Evolutionary conservation across 2,888 invertebrate genomes (phyloP).

Genomic region (Thera britannica): DNA sequence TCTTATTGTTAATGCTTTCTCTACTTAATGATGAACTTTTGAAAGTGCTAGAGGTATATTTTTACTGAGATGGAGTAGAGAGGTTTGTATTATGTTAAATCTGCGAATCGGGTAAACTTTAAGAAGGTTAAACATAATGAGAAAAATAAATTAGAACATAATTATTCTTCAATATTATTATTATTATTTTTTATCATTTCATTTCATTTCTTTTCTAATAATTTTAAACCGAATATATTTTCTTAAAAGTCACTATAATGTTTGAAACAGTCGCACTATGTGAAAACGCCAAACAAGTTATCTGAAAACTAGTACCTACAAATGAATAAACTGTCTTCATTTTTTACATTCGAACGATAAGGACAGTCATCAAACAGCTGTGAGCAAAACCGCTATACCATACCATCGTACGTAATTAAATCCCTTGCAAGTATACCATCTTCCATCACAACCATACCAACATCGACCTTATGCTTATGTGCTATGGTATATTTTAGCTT

Average conservation of each 20-base stretch:
- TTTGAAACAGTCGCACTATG: neutral
- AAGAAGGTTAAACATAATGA: too few species aligned
- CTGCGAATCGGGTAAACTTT: too few species aligned
- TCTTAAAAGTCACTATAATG: too few species aligned
- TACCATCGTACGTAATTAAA: conserved; percentile 62
- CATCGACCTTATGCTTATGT: conserved; percentile 29
- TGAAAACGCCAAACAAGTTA: neutral
- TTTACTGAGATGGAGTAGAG: neutral
- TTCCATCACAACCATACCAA: conserved; percentile 21
- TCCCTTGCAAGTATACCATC: conserved; percentile 52
- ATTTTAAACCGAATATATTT: too few species aligned
- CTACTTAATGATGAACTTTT: neutral
- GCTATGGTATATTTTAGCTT: conserved; percentile 2
- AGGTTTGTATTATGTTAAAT: neutral
- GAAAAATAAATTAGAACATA: too few species aligned
- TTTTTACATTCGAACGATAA: conserved; percentile 37
- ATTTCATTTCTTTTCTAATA: too few species aligned
- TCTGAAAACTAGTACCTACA: neutral
- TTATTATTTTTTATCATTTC: too few species aligned
- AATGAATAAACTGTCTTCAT: conserved; percentile 12
- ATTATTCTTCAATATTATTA: too few species aligned
- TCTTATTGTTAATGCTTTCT: conserved; percentile 20
- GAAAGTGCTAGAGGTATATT: neutral
- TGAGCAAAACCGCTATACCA: conserved; percentile 44
- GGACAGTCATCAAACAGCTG: conserved; percentile 42